A percentile compares a stretch with the other conserved stretches of the same genome.
These are phyloP conservation scores for Fistularia tabacaria DNA, from an alignment of 2,797 vertebrate species.

Conservation along the genomic window DNA sequence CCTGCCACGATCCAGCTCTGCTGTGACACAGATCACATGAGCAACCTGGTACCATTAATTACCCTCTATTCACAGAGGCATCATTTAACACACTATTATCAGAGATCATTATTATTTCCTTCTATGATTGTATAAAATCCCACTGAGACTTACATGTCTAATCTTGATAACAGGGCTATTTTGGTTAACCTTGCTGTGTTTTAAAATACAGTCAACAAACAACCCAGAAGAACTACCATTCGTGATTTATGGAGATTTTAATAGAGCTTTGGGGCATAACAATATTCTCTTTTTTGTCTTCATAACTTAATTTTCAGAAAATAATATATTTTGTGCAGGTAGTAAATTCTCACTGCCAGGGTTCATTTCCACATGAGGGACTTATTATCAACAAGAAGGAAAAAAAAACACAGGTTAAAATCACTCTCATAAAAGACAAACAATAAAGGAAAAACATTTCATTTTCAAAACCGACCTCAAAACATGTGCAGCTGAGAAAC, in stretches of 20 bases:
- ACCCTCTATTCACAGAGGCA: slow-evolving; percentile 63
- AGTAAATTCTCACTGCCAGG: background rate
- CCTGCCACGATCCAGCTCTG: slow-evolving; percentile 53
- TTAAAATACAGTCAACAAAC: slow-evolving; percentile 49
- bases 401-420: background rate
- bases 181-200: slow-evolving; percentile 69
- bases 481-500: slow-evolving; percentile 23
- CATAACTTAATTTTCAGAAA: slow-evolving; percentile 20
- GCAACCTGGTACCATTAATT: slow-evolving; percentile 64
- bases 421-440: no score
- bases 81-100: slow-evolving; percentile 69
- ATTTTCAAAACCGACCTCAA: no score
- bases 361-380: no score
- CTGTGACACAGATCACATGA: slow-evolving; percentile 65
- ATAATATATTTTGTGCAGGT: slow-evolving; percentile 8
- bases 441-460: no score
- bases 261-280: slow-evolving; percentile 35
- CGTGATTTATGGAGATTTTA: slow-evolving; percentile 59
- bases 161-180: slow-evolving; percentile 65
- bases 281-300: slow-evolving; percentile 24
- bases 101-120: slow-evolving; percentile 71
- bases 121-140: slow-evolving; percentile 56
- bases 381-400: no score
- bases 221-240: slow-evolving; percentile 56
- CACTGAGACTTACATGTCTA: slow-evolving; percentile 63